Evolutionary conservation across 2,888 invertebrate genomes (phyloP).

Genomic region (Brachypalpus laphriformis): DNA sequence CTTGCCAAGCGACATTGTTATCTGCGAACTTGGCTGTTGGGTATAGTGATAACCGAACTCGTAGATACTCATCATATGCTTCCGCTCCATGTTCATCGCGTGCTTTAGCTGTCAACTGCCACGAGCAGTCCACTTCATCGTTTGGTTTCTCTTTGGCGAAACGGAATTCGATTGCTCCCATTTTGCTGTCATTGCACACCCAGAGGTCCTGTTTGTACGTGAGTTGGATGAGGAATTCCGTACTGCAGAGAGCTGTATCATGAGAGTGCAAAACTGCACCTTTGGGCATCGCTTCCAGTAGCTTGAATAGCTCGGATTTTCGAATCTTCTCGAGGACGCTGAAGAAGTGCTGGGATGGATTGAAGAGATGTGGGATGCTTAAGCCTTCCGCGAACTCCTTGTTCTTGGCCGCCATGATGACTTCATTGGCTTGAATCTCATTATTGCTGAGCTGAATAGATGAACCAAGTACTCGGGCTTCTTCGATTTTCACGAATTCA

Average conservation of each 20-base stretch:
- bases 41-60: slow-evolving; percentile 84
- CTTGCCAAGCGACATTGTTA: slow-evolving; percentile 85
- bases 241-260: slow-evolving; percentile 86
- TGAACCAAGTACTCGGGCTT: slow-evolving; percentile 84
- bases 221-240: slow-evolving; percentile 86
- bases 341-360: slow-evolving; percentile 88
- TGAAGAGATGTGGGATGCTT: slow-evolving; percentile 85
- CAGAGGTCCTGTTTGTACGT: slow-evolving; percentile 86
- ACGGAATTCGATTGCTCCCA: slow-evolving; percentile 70
- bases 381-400: slow-evolving; percentile 84
- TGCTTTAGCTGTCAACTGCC: slow-evolving; percentile 77
- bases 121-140: slow-evolving; percentile 74
- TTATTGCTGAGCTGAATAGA: slow-evolving; percentile 83
- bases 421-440: slow-evolving; percentile 84
- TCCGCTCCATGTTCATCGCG: slow-evolving; percentile 75
- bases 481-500: slow-evolving; percentile 84
- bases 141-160: slow-evolving; percentile 77
- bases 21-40: slow-evolving; percentile 84
- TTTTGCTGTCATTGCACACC: slow-evolving; percentile 80
- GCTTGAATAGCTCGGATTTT: slow-evolving; percentile 86
- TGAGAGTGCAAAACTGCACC: slow-evolving; percentile 89
- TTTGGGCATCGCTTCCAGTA: slow-evolving; percentile 89
- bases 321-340: slow-evolving; percentile 85
- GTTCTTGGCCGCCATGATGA: slow-evolving; percentile 85
- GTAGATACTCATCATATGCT: slow-evolving; percentile 84